phyloP scores from a whole-genome alignment of 2,797 vertebrate genomes.

The Nasua narica region DNA sequence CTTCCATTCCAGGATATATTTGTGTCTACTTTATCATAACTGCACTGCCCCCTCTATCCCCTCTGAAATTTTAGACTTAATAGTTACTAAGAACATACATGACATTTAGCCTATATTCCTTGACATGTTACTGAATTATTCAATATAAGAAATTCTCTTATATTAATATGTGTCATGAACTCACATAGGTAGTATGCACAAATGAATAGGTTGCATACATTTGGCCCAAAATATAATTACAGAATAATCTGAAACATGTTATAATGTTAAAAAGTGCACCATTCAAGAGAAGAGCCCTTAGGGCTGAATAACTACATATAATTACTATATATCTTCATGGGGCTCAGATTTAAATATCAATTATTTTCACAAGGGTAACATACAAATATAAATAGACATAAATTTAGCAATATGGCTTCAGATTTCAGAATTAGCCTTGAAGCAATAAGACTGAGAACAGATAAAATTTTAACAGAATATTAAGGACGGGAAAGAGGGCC shows the following conservation, averaged over 20 bases:
- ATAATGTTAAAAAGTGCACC: neutral
- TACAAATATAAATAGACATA: neutral
- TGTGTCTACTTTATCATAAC: neutral
- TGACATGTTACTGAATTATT: neutral
- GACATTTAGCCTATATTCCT: neutral
- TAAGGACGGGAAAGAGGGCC: neutral
- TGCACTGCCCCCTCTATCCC: neutral
- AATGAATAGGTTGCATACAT: neutral
- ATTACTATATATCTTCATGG: neutral
- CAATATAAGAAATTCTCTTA: neutral
- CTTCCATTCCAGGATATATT: neutral
- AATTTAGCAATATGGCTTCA: neutral
- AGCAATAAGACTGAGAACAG: neutral
- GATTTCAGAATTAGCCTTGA: neutral
- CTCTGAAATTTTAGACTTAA: neutral
- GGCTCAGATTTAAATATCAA: neutral
- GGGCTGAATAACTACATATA: neutral
- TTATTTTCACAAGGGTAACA: neutral
- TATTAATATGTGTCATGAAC: neutral
- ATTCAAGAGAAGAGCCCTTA: neutral
- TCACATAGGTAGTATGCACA: neutral
- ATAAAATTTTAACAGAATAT: neutral
- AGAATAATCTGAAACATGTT: neutral
- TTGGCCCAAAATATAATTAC: neutral
- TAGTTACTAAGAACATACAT: neutral